phyloP scores from a whole-genome alignment of 1,140 invertebrate species.

The Brevipalpus yothersi region DNA sequence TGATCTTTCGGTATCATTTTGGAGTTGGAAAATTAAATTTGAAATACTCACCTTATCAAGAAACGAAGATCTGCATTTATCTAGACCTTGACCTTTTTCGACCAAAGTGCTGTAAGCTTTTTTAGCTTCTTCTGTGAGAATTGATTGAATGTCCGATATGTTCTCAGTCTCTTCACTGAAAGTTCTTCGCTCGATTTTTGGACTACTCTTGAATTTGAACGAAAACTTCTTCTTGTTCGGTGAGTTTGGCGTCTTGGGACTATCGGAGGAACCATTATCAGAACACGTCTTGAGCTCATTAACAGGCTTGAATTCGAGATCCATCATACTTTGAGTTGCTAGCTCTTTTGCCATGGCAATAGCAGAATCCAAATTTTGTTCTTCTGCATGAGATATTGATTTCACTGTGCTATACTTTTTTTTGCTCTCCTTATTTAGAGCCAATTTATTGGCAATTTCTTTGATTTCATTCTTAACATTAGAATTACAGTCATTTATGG shows the following conservation, averaged over 20 bases:
- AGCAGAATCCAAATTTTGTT: slow-evolving; percentile 72
- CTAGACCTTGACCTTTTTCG: slow-evolving; percentile 27
- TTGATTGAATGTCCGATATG: slow-evolving; percentile 37
- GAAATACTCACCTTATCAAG: too few relatives aligned
- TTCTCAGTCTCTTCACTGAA: slow-evolving; percentile 70
- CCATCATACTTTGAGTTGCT: slow-evolving; percentile 59
- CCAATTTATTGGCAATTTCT: slow-evolving; percentile 33
- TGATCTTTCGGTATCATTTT: too few relatives aligned
- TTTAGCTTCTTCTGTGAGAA: slow-evolving; percentile 36
- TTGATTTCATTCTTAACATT: slow-evolving; percentile 43
- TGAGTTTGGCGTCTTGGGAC: slow-evolving; percentile 41
- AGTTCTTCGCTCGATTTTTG: slow-evolving; percentile 43
- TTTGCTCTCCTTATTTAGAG: slow-evolving; percentile 10
- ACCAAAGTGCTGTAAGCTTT: slow-evolving; percentile 74
- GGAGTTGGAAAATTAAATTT: too few relatives aligned
- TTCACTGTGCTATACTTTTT: slow-evolving; percentile 54
- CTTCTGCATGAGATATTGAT: slow-evolving; percentile 74
- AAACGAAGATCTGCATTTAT: neutral
- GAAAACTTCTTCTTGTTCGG: slow-evolving; percentile 60
- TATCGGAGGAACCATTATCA: slow-evolving; percentile 23
- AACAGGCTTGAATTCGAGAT: slow-evolving; percentile 25
- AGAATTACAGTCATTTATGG: slow-evolving; percentile 29
- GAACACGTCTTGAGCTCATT: slow-evolving; percentile 17
- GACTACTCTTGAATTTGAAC: slow-evolving; percentile 45
- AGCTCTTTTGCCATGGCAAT: slow-evolving; percentile 82